Conservation (phyloP, 1,140 invertebrate genomes). For the Oryctes rhinoceros region DNA sequence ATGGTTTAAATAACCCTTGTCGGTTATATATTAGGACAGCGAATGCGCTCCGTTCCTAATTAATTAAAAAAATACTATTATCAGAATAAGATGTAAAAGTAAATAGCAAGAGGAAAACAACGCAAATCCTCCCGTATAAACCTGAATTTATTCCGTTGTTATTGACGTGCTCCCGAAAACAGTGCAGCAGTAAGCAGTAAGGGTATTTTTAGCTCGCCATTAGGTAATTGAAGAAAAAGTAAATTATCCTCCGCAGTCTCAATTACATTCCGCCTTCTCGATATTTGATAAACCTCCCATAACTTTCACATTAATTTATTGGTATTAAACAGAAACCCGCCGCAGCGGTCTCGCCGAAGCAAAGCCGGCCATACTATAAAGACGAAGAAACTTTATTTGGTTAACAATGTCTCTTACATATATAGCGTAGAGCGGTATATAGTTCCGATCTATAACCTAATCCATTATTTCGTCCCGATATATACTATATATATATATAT, state of each 20-base stretch:
- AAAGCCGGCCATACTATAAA: slow-evolving; percentile 4
- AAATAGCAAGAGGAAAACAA: too few species aligned
- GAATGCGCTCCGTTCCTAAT: too few species aligned
- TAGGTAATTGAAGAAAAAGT: slow-evolving; percentile 36
- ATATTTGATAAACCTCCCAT: slow-evolving; percentile 35
- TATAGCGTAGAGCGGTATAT: neutral
- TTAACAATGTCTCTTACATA: slow-evolving; percentile 39
- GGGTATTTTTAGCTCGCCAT: slow-evolving; percentile 31
- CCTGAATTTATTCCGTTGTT: slow-evolving; percentile 28
- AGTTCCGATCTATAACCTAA: slow-evolving; percentile 39
- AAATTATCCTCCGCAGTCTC: slow-evolving; percentile 27
- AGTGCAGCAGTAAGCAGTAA: neutral
- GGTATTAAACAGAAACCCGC: slow-evolving; percentile 10
- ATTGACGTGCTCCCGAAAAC: slow-evolving; percentile 2
- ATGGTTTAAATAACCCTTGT: too few species aligned
- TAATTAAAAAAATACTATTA: too few species aligned
- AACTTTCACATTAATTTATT: slow-evolving; percentile 36
- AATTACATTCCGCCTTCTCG: slow-evolving; percentile 24
- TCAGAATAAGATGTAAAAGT: too few species aligned
- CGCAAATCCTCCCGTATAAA: neutral
- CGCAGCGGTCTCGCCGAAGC: neutral
- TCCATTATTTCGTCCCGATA: slow-evolving; percentile 43
- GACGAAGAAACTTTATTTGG: slow-evolving; percentile 37
- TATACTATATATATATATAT: slow-evolving; percentile 38
- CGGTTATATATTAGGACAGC: too few species aligned